phyloP scores from a whole-genome alignment of 2,113 vertebrate species.

The Pterocles gutturalis region DNA sequence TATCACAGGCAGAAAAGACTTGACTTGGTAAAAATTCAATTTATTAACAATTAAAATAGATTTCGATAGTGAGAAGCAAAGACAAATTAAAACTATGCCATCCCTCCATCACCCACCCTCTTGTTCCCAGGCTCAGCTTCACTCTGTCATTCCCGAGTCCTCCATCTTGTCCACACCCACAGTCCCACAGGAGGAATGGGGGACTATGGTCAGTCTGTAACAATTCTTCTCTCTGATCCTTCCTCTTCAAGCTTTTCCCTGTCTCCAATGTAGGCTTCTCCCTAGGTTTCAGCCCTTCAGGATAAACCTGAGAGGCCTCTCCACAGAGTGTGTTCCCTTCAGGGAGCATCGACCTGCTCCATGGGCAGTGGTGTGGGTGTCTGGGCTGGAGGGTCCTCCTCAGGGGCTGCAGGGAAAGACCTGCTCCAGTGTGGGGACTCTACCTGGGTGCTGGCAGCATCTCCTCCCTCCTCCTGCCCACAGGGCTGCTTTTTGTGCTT shows the following conservation, averaged over 20 bases:
- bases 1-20: too few relatives aligned
- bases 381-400: background rate
- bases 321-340: background rate
- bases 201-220: background rate
- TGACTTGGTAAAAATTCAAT: too few relatives aligned
- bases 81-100: background rate
- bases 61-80: background rate
- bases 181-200: too few relatives aligned
- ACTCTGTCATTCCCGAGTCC: background rate
- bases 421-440: background rate
- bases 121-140: background rate
- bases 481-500: background rate
- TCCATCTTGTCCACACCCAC: background rate
- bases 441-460: background rate
- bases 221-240: background rate
- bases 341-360: background rate
- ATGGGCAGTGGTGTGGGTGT: rapidly evolving
- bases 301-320: background rate
- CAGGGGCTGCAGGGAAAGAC: background rate
- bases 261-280: background rate
- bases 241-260: background rate
- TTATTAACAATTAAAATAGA: too few relatives aligned
- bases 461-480: background rate
- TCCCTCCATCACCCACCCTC: background rate
- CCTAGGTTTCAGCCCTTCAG: background rate